Conservation (phyloP, 2,888 invertebrate genomes). For the Eucriotettix oculatus region DNA sequence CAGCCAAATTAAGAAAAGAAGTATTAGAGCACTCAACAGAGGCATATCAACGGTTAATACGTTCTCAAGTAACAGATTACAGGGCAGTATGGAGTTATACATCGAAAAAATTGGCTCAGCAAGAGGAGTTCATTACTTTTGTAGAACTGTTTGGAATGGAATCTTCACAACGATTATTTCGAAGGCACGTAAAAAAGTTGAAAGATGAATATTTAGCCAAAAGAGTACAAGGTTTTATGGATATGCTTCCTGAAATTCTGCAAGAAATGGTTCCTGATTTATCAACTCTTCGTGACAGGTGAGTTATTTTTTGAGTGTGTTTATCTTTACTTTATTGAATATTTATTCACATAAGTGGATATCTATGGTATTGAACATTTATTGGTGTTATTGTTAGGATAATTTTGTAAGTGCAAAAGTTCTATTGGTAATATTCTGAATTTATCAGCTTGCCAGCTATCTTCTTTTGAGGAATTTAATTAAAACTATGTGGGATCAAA, state of each 20-base stretch:
- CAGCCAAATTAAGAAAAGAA: slow-evolving; percentile 71
- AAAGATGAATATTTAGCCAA: slow-evolving; percentile 66
- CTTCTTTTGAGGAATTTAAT: too few species aligned
- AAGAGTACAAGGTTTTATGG: slow-evolving; percentile 59
- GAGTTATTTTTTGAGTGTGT: slow-evolving; percentile 13
- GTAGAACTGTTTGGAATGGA: slow-evolving; percentile 81
- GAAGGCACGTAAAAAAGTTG: slow-evolving; percentile 60
- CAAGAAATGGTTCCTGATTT: slow-evolving; percentile 66
- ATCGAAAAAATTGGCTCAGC: slow-evolving; percentile 67
- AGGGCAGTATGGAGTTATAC: slow-evolving; percentile 77
- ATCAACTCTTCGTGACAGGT: slow-evolving; percentile 44
- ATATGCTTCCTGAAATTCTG: slow-evolving; percentile 57
- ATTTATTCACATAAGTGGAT: too few species aligned
- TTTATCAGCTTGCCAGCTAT: too few species aligned
- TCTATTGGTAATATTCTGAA: too few species aligned
- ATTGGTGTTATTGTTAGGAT: too few species aligned
- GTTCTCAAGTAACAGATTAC: slow-evolving; percentile 44
- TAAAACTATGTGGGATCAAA: too few species aligned
- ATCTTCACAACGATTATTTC: slow-evolving; percentile 60
- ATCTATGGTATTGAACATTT: too few species aligned
- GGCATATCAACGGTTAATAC: slow-evolving; percentile 72
- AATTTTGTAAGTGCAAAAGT: too few species aligned
- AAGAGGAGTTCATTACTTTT: slow-evolving; percentile 78
- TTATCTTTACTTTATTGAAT: too few species aligned
- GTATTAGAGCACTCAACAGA: slow-evolving; percentile 79